These are phyloP conservation scores for Oxystoma pomonae DNA, from an alignment of 2,888 invertebrate genomes.

Conservation along the genomic window DNA sequence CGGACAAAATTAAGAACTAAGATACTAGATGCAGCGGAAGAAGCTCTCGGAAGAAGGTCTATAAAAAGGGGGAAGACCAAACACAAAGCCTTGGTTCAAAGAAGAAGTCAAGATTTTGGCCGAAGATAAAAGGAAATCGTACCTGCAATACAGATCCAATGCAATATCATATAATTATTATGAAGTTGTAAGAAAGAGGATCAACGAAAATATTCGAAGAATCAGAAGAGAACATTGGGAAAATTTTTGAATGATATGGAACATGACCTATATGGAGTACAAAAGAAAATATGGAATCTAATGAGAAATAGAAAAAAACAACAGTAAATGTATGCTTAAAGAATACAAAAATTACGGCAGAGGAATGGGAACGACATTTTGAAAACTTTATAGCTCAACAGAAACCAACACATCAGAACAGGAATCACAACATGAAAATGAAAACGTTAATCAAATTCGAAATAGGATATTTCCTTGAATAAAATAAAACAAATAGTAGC, in stretches of 20 bases:
- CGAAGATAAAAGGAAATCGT: not conserved
- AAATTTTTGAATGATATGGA: not conserved
- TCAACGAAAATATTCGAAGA: not conserved
- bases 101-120: not conserved
- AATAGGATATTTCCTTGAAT: not conserved
- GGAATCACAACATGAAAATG: constrained; percentile 4
- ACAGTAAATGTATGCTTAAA: no score
- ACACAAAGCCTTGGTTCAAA: not conserved
- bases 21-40: not conserved
- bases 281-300: not conserved
- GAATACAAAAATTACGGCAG: constrained; percentile 2
- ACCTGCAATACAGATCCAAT: not conserved
- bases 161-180: not conserved
- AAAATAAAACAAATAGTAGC: constrained; percentile 7
- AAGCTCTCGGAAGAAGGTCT: no score
- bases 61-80: not conserved
- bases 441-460: constrained; percentile 4
- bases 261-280: no score
- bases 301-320: not conserved
- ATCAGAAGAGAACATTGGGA: no score
- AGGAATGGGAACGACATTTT: not conserved
- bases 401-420: constrained; percentile 3
- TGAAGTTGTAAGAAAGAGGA: not conserved
- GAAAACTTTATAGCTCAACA: constrained; percentile 2
- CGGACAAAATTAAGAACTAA: not conserved